These are phyloP conservation scores for Garra rufa DNA, from an alignment of 2,113 vertebrate genomes.

Conservation along the genomic window DNA sequence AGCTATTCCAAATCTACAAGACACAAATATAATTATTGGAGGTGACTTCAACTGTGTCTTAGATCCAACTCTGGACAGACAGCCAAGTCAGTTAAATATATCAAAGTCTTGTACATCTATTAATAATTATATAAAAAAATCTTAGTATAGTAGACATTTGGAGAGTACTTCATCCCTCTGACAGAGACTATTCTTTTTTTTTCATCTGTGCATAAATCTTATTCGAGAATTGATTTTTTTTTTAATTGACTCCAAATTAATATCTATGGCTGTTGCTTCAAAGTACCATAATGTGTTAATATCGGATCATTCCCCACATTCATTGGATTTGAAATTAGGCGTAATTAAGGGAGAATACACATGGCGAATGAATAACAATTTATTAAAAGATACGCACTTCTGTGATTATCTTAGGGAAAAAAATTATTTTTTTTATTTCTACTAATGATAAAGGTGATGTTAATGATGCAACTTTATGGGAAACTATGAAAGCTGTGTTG, in stretches of 20 bases:
- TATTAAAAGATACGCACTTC: no score
- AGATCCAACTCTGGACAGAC: neutral
- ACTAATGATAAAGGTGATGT: conserved; percentile 2
- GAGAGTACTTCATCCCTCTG: neutral
- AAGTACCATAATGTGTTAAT: no score
- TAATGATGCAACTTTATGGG: neutral
- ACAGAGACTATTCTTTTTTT: neutral
- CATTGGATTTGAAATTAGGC: no score
- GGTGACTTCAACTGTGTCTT: neutral
- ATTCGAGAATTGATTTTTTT: neutral
- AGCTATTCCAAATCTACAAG: neutral
- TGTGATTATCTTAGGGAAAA: no score
- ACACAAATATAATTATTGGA: neutral
- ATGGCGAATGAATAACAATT: no score
- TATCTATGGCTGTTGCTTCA: no score
- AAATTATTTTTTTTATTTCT: neutral
- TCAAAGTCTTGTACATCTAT: neutral
- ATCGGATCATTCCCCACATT: no score
- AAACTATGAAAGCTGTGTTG: conserved; percentile 1
- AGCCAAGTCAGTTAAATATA: neutral
- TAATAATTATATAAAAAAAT: neutral
- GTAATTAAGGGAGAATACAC: no score
- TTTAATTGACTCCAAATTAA: neutral
- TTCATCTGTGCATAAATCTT: neutral
- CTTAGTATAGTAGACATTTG: neutral